Base-by-base conservation (phyloP, 1,140 invertebrate species). In the Nebria ingens region DNA sequence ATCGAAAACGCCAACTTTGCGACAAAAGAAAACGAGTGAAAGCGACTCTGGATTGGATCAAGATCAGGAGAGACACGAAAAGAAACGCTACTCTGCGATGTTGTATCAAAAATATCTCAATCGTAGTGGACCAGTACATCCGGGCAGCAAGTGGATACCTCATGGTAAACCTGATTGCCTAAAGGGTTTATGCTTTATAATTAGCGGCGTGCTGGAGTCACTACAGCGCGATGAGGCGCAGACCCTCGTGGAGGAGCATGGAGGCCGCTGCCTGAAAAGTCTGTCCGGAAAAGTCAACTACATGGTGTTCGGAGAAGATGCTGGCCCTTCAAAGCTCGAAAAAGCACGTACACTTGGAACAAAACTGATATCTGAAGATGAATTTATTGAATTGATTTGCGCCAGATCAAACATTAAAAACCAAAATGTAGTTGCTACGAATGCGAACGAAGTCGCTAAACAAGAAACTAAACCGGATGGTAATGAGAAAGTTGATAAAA, bases 181-280 rank as follows among this genome's bases (percentile, higher is more conserved):
- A 2, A 78, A 80, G 52, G 85, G 86, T 53, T 69, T 88, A 58
- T 86, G 81, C 21, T 94, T 97, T 70, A 71, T 96, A 6, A 72
- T 92, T 42, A 94, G 91, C 56, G 93, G 93, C 19, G 86, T 95
- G 2, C 73, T 93, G 11, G 92, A 95, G 66, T 93, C 89, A 0
- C 76, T 97, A 60, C 90, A 93, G 65, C 76, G 86, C 22, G 86
- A 92, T 23, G 90, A 93, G 63, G 80, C 83, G 19, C 78, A 80
- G 40, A 78, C 77, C 19, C 69, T 93, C 11, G 83, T 95, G 21
- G 81, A 81, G 56, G 81, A 85, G 60, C 89, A 89, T 70, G 90
- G 91, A 19, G 93, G 92, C 0, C 81, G 81, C 68, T 76, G 90
- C 1, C 85, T 88, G 54, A 77, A 72, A 15, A 69, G 73, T 29